These are phyloP conservation scores for Hydropsyche tenuis DNA, from an alignment of 1,140 invertebrate genomes.

Conservation along the genomic window DNA sequence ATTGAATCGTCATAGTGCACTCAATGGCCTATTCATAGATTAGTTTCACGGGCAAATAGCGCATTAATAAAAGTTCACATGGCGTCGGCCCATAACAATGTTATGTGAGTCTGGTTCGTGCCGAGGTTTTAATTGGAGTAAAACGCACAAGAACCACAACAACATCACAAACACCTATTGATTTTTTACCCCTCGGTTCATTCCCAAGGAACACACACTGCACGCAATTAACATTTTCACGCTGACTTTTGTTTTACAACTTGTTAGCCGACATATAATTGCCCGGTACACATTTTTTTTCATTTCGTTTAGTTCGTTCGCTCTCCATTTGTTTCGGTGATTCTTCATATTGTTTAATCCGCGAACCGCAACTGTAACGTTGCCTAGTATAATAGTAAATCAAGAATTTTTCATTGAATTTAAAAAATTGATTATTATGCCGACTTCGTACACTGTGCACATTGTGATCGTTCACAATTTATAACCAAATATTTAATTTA, in stretches of 20 bases:
- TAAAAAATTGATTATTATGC: too few species aligned
- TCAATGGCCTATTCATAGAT: too few species aligned
- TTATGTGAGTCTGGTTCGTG: not conserved
- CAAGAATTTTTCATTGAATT: too few species aligned
- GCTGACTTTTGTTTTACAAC: conserved; percentile 35
- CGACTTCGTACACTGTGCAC: too few species aligned
- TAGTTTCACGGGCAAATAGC: too few species aligned
- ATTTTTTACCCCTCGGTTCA: conserved; percentile 32
- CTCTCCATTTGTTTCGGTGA: not conserved
- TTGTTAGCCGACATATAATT: conserved; percentile 43
- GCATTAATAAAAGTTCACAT: too few species aligned
- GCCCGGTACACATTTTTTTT: conserved; percentile 16
- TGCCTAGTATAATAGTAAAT: too few species aligned
- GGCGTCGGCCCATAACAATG: too few species aligned
- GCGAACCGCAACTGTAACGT: not conserved
- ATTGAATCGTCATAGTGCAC: too few species aligned
- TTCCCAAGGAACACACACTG: conserved; percentile 33
- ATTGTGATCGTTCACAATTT: too few species aligned
- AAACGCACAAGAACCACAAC: not conserved
- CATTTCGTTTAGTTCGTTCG: not conserved
- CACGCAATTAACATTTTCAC: conserved; percentile 44
- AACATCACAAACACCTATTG: conserved; percentile 14
- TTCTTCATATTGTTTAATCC: not conserved
- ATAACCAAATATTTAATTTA: too few species aligned
- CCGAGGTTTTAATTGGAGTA: conserved; percentile 11